These are phyloP conservation scores for Theocolax elegans DNA, from an alignment of 1,140 invertebrate genomes.

Conservation along the genomic window DNA sequence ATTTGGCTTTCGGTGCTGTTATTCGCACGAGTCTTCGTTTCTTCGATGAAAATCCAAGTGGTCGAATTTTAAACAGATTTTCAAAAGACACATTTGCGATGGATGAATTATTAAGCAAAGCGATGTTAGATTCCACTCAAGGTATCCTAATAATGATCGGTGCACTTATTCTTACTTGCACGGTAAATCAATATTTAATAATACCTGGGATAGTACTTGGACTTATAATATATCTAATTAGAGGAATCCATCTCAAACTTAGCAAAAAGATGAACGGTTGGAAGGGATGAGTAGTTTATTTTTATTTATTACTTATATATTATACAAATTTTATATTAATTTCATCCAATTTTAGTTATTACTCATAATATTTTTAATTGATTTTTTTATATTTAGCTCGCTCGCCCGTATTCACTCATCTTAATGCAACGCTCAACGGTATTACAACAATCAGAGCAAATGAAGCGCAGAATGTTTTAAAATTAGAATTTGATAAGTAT, in stretches of 20 bases:
- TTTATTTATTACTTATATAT: neutral
- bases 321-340: conserved; percentile 3
- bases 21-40: conserved; percentile 74
- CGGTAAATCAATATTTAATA: conserved; percentile 78
- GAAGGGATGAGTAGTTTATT: conserved; percentile 75
- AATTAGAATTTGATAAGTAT: conserved; percentile 78
- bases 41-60: conserved; percentile 80
- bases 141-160: conserved; percentile 72
- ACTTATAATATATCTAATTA: conserved; percentile 75
- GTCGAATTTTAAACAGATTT: conserved; percentile 77
- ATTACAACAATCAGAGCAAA: conserved; percentile 89
- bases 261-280: conserved; percentile 85
- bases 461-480: conserved; percentile 78
- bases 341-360: neutral
- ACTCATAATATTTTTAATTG: neutral
- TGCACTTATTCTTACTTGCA: conserved; percentile 74
- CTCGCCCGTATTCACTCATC: conserved; percentile 86
- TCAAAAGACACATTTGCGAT: conserved; percentile 81
- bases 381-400: conserved; percentile 66
- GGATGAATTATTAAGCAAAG: conserved; percentile 83
- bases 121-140: conserved; percentile 79
- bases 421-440: conserved; percentile 87
- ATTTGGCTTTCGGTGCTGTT: conserved; percentile 73
- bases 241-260: conserved; percentile 81
- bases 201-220: conserved; percentile 75